Conservation (phyloP, 2,888 invertebrate species). For the Iphiclides podalirius region DNA sequence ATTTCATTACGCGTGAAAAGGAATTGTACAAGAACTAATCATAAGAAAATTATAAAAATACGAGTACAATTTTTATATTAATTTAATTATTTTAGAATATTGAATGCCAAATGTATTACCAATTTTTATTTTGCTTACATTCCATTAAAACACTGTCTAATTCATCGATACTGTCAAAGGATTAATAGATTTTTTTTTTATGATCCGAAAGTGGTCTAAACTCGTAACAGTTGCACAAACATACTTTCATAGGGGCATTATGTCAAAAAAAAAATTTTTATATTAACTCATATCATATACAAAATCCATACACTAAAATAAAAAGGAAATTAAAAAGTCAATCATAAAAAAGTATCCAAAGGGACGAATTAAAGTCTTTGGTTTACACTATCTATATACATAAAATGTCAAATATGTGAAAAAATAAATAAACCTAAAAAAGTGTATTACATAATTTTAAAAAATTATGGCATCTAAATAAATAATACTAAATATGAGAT, state of each 20-base stretch:
- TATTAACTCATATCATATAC: conserved; percentile 38
- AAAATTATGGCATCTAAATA: conserved; percentile 77
- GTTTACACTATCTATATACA: conserved; percentile 68
- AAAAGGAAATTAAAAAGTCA: conserved; percentile 40
- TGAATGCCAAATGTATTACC: conserved; percentile 59
- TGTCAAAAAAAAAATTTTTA: conserved; percentile 20
- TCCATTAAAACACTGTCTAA: conserved; percentile 25
- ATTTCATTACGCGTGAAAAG: too few relatives aligned
- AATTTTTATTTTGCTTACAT: conserved; percentile 32
- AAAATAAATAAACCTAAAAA: conserved; percentile 60
- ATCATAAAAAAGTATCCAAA: conserved; percentile 52
- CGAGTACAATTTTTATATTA: background rate
- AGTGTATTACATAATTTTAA: conserved; percentile 58
- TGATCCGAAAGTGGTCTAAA: too few relatives aligned
- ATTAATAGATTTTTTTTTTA: too few relatives aligned
- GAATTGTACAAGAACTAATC: too few relatives aligned
- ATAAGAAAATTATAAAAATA: too few relatives aligned
- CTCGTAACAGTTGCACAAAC: too few relatives aligned
- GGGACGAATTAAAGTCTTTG: conserved; percentile 67
- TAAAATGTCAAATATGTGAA: conserved; percentile 46
- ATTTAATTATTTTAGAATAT: conserved; percentile 10
- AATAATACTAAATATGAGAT: conserved; percentile 79
- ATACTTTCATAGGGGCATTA: too few relatives aligned
- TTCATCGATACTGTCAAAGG: too few relatives aligned
- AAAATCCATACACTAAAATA: conserved; percentile 40